Evolutionary conservation across 2,113 vertebrate species (phyloP).

Genomic region (Sinosuthora webbiana): DNA sequence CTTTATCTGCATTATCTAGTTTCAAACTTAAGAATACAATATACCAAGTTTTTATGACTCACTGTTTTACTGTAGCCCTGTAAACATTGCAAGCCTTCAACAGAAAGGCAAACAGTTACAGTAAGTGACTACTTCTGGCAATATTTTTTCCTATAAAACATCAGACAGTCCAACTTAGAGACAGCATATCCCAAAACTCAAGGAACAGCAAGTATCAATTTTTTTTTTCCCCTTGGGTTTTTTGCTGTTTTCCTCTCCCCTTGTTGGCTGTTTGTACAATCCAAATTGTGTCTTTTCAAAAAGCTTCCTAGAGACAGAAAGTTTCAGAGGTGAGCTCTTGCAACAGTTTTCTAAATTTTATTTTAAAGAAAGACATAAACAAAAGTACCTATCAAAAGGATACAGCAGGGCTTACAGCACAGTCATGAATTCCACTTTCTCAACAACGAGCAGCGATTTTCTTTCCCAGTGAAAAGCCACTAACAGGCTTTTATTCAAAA

Average conservation of each 20-base stretch:
- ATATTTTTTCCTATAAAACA: background rate
- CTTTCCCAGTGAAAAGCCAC: background rate
- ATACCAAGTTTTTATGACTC: background rate
- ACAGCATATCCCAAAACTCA: background rate
- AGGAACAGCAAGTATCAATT: background rate
- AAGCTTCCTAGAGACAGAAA: background rate
- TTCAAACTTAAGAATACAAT: background rate
- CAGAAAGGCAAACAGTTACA: background rate
- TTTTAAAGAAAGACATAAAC: background rate
- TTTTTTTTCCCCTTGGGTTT: fast-evolving
- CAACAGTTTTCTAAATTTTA: background rate
- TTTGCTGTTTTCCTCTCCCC: background rate
- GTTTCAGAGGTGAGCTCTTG: background rate
- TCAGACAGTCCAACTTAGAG: background rate
- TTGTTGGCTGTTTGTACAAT: background rate
- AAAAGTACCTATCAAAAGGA: background rate
- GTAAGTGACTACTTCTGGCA: background rate
- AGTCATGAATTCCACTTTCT: background rate
- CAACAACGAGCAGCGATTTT: background rate
- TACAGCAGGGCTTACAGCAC: background rate
- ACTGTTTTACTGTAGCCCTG: background rate
- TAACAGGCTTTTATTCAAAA: background rate
- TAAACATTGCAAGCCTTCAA: background rate
- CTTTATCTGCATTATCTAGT: background rate
- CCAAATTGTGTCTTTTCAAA: background rate